Evolutionary conservation across 1,140 invertebrate species (phyloP), one percentile per base, ranked within the genome.

Genomic region (Drosophila hydei): DNA sequence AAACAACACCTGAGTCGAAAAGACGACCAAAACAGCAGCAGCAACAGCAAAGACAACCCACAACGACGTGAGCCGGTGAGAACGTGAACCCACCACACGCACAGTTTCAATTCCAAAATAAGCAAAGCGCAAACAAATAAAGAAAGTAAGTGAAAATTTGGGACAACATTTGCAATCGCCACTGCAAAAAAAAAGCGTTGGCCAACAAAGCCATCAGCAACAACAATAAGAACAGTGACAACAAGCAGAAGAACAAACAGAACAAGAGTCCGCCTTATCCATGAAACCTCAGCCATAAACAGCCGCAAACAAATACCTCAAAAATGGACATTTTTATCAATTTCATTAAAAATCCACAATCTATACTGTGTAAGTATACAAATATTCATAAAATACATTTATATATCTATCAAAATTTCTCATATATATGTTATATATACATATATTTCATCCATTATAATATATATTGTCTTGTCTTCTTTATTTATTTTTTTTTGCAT

Each of bases 271-370:
- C n/a, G 25, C 25, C 19, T 6, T 51, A 67, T 62, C 19, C 18
- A 64, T 72, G 45, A 52, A 38, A 55, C 50, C 33, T 60, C 27
- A 50, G 23, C 14, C 40, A 72, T 60, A 67, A 61, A 12, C 27
- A 52, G 27, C 38, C 55, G 18, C 48, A 25, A 23, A 42, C n/a
- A n/a, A 38, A 64, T 48, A 52, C 40, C 42, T 63, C 12, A 74
- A 77, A 33, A 64, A 91, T 91, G 90, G 90, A 91, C 25, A 77
- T 78, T 48, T 67, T 91, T 40, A 56, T 69, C 38, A 91, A 83
- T 40, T 43, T 89, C 18, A 65, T 75, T 40, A 81, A 76, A 45
- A 85, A 69, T 65, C 70, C 79, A 30, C 83, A 89, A 42, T 72
- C 48, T 21, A 75, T 89, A 27, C 56, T 91, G 62, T 88, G 90